Base-by-base conservation (phyloP, 2,888 invertebrate genomes). In the Oxytorus armatus region DNA sequence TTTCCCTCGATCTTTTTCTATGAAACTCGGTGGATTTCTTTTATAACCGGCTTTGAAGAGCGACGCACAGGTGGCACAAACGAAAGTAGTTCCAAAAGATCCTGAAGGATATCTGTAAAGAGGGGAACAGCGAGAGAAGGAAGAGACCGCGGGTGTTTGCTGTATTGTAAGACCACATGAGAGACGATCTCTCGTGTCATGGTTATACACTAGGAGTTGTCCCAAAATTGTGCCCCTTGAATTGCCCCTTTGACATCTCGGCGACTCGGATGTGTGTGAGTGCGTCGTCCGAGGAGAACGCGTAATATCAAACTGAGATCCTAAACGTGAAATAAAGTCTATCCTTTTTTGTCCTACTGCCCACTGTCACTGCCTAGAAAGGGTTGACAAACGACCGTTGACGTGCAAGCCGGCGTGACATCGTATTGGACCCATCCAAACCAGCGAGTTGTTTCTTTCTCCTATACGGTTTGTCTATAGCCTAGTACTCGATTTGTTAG, bases 41-140 rank as follows among this genome's bases (percentile, higher is more conserved):
- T 88, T 88, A 86, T 85, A 86, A 85, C 86, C 86, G 88, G 88
- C 87, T 88, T 87, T 83, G 80, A 25, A 59, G 82, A 82, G 79
- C 44, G 44, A 81, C 84, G 85, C 88, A 89, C 91, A 90, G 90
- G 91, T 90, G 91, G 89, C 86, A 88, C 85, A 79, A 84, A 83
- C 80, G 82, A 80, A 85, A 86, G 84, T 82, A 80, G 77, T 83
- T 75, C 69, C 69, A 79, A 68, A 76, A 73, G 75, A 76, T 70
- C 51, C 61, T 39, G 70, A 70, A 53, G 39, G 66, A 59, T 70
- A 59, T 66, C 59, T 39, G 36, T 53, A 53, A 23, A 51, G 25
- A 16, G 70, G 18, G 18, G 55, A 21, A 7, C n/a, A 16, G 29
- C 21, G 14, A 25, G 23, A 69, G 11, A 29, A 29, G 55, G 74